Evolutionary conservation across 2,113 vertebrate genomes (phyloP).

Genomic region (Hypomesus transpacificus): DNA sequence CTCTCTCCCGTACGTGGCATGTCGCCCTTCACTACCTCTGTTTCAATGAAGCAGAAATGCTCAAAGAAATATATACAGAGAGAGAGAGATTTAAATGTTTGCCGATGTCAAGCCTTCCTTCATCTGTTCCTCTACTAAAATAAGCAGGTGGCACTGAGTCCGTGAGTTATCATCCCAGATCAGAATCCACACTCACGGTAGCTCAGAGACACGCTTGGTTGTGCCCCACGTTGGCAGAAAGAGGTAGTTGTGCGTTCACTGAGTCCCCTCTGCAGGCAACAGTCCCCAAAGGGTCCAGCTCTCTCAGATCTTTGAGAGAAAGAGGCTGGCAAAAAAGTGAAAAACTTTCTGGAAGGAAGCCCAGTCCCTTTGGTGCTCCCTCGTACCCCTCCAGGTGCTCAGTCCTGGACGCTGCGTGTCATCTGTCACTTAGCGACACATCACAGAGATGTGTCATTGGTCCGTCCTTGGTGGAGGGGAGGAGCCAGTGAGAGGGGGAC

Average conservation of each 20-base stretch:
- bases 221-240: too few relatives aligned
- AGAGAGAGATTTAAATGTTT: background rate
- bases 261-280: too few relatives aligned
- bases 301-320: background rate
- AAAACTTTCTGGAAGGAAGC: too few relatives aligned
- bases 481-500: background rate
- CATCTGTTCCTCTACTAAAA: conserved; percentile 14
- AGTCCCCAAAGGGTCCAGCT: background rate
- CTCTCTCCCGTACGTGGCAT: too few relatives aligned
- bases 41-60: too few relatives aligned
- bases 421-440: conserved; percentile 7
- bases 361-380: too few relatives aligned
- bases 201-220: background rate
- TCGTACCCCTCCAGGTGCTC: too few relatives aligned
- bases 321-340: background rate
- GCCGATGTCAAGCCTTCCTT: conserved; percentile 19
- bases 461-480: background rate
- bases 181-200: background rate
- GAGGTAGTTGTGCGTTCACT: too few relatives aligned
- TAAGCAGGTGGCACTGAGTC: conserved; percentile 33
- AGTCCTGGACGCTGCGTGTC: background rate
- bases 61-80: too few relatives aligned
- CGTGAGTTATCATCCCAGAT: conserved; percentile 30
- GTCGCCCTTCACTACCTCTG: too few relatives aligned
- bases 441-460: conserved; percentile 4